Evolutionary conservation across 2,888 invertebrate genomes (phyloP), one percentile per base, ranked within the genome.

Genomic region (Sicus ferrugineus): DNA sequence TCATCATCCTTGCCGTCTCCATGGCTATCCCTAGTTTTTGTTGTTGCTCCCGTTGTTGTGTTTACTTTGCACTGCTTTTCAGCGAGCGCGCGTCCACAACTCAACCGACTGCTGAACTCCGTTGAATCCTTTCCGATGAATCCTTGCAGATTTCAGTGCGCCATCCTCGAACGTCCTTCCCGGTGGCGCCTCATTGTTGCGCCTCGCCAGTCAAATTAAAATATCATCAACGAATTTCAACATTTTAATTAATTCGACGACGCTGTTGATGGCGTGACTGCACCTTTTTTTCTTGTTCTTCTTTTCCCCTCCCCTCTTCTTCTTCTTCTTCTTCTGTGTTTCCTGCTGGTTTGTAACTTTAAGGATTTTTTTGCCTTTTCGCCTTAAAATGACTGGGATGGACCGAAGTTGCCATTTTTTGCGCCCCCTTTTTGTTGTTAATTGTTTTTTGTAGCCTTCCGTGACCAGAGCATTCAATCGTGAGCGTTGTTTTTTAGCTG

Each of bases 161-260:
- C 11, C 26, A 23, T 52, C 23, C 26, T 42, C 21, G 23, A 23
- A 23, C 52, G 6, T 52, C 52, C 23, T 52, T 38, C 38, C 38
- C 38, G 21, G n/a, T 38, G 5, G 3, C 1, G 21, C 4, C 23
- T 2, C 31, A 30, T 56, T 31, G 66, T 23, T 42, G 66, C 42
- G 46, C 42, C 28, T 46, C 23, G 54, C 28, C 67, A 26, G 42
- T 28, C 59, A 58, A 67, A 59, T 67, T 58, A 59, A 67, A 67
- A 58, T 59, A 67, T 58, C 67, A 59, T 59, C 52, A 50, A 14
- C 48, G 30, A 67, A 48, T 67, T 59, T 67, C 48, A 61, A 61
- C 42, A 46, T 58, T 67, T 67, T 48, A 67, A 67, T 59, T 67
- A 59, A 59, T 59, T 59, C 31, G 46, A 46, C 19, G 9, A 26